phyloP scores from a whole-genome alignment of 2,797 vertebrate genomes.

The Merluccius polli region DNA sequence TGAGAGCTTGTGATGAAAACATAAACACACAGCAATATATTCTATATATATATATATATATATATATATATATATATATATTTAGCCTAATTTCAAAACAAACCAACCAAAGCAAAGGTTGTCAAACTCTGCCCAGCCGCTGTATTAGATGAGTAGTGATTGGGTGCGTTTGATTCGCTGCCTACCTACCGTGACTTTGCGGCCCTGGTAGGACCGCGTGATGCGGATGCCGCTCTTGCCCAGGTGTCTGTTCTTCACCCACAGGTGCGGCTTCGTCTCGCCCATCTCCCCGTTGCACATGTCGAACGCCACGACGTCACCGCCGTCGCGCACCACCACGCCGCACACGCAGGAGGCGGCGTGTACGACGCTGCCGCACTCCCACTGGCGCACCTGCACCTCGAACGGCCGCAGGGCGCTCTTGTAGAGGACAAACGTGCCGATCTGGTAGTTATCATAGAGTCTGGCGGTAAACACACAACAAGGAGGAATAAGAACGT shows the following conservation, averaged over 20 bases:
- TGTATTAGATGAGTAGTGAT: no score
- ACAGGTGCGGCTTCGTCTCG: constrained; percentile 76
- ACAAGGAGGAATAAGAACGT: no score
- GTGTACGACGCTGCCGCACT: constrained; percentile 78
- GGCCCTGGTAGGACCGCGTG: constrained; percentile 83
- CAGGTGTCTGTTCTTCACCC: constrained; percentile 73
- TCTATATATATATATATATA: no score
- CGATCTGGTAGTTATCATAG: constrained; percentile 82
- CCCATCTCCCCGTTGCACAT: constrained; percentile 81
- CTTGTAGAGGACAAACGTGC: constrained; percentile 84
- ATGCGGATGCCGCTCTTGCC: constrained; percentile 71
- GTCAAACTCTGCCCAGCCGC: no score
- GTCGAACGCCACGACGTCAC: constrained; percentile 77
- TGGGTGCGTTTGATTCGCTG: background rate
- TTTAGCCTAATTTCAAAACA: no score
- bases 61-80: no score
- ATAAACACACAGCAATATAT: background rate
- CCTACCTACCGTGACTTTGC: constrained; percentile 86
- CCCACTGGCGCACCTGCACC: constrained; percentile 84
- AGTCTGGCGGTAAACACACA: constrained; percentile 50
- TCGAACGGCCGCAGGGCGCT: constrained; percentile 76
- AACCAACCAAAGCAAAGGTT: no score
- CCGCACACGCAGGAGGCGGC: constrained; percentile 81
- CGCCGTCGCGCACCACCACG: constrained; percentile 77
- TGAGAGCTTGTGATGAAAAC: background rate